Conservation (phyloP, 2,888 invertebrate species). For the Drosophila meridionalis region DNA sequence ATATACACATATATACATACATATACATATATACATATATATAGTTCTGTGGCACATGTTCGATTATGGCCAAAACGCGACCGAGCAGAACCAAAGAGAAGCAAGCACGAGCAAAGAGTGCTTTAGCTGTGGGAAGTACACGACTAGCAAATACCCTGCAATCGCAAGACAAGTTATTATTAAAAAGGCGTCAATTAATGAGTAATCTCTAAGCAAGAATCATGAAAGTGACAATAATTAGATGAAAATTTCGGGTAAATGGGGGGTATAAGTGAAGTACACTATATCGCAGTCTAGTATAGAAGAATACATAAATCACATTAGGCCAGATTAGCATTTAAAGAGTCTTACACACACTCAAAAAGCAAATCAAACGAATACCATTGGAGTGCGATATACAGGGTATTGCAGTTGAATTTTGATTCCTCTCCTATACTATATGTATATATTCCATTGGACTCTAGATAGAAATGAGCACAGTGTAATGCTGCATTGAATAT, state of each 20-base stretch:
- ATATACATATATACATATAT: neutral
- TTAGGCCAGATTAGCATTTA: no score
- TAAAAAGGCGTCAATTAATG: neutral
- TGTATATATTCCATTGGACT: no score
- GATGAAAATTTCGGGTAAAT: neutral
- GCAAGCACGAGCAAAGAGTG: neutral
- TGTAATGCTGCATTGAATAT: no score
- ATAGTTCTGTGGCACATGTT: slow-evolving; percentile 52
- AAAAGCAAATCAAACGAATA: no score
- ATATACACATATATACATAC: neutral
- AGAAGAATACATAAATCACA: neutral
- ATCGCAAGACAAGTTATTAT: neutral
- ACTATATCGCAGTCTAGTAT: neutral
- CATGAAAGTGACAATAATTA: neutral
- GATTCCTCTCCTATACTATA: no score
- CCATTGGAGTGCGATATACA: no score
- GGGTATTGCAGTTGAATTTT: no score
- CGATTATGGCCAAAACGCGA: slow-evolving; percentile 71
- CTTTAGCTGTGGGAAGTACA: neutral
- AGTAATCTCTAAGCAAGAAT: neutral
- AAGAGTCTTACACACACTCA: no score
- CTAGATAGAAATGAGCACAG: no score
- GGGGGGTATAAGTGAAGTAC: neutral
- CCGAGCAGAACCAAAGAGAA: slow-evolving; percentile 81
- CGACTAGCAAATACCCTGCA: neutral